Conservation (phyloP, 2,888 invertebrate genomes). For the Mayetiola destructor region DNA sequence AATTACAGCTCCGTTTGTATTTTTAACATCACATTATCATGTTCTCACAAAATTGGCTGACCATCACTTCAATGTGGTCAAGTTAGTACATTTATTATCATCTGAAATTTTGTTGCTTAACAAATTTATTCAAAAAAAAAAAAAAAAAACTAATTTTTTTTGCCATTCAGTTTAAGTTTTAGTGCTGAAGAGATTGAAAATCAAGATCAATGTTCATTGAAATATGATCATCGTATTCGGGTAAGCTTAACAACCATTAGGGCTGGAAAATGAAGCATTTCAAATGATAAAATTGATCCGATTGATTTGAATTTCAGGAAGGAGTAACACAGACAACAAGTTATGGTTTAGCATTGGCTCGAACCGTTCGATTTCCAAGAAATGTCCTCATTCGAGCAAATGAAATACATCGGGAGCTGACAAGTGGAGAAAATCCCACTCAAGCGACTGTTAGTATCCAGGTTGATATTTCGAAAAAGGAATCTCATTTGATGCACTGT, state of each 20-base stretch:
- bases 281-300: neutral
- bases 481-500: too few species aligned
- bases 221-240: slow-evolving; percentile 19
- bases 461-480: too few species aligned
- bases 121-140: too few species aligned
- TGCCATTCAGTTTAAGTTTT: slow-evolving; percentile 36
- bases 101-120: neutral
- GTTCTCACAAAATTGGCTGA: slow-evolving; percentile 49
- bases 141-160: slow-evolving; percentile 3
- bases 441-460: neutral
- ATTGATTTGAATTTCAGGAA: slow-evolving; percentile 14
- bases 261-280: neutral
- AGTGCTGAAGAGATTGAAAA: slow-evolving; percentile 29
- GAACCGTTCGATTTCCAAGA: slow-evolving; percentile 18
- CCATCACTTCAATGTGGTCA: slow-evolving; percentile 53
- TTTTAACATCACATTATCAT: slow-evolving; percentile 57
- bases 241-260: slow-evolving; percentile 15
- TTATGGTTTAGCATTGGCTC: slow-evolving; percentile 20
- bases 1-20: slow-evolving; percentile 40
- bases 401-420: neutral
- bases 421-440: neutral
- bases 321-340: slow-evolving; percentile 19
- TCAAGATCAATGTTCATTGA: slow-evolving; percentile 19
- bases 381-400: slow-evolving; percentile 18
- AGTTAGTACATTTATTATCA: slow-evolving; percentile 39